Evolutionary conservation across 2,113 vertebrate genomes (phyloP), one percentile per base, ranked within the genome.

Genomic region (Entomyzon cyanotis): DNA sequence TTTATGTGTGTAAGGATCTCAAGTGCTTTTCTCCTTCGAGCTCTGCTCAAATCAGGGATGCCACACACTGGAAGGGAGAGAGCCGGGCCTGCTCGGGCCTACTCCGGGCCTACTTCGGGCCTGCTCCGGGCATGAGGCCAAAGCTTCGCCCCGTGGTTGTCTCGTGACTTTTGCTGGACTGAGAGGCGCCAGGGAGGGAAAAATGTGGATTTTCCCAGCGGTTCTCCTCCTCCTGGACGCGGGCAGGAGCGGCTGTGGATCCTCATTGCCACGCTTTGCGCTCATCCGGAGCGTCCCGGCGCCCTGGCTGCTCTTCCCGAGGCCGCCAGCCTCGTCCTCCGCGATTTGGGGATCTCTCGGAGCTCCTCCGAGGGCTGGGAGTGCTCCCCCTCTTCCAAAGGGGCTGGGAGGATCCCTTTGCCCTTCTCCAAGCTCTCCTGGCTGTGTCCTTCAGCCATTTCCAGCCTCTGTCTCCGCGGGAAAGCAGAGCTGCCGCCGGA

Each of bases 1-100:
- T 93, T 94, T 96, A 95, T 96, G 87, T 87, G 91, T 93, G 87
- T 93, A 71, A 95, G 87, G n/a, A 93, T 96, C 91, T 93, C 94
- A 81, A 91, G 91, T 95, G 95, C 91, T 95, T 96, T 90, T 77
- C 90, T 95, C 89, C 89, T 91, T 39, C 11, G 44, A 91, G 95
- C 94, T 94, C 91, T 85, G 96, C 88, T 86, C 49, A 39, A 86
- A 86, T 95, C 94, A 91, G 94, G 95, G 93, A 94, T 78, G 95
- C 93, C 89, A 18, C 88, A 87, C 93, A 63, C 95, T 92, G 94
- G 94, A 89, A 94, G 91, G 83, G 92, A 90, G 79, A 92, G 95
- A 77, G 91, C 93, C 25, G 73, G 83, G 58, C 87, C 85, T 33
- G 82, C 90, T 39, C 39, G 39, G 39, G 39, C 39, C 39, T 39